Conservation (phyloP, 2,797 vertebrate genomes). For the Tiaroga cobitis region DNA sequence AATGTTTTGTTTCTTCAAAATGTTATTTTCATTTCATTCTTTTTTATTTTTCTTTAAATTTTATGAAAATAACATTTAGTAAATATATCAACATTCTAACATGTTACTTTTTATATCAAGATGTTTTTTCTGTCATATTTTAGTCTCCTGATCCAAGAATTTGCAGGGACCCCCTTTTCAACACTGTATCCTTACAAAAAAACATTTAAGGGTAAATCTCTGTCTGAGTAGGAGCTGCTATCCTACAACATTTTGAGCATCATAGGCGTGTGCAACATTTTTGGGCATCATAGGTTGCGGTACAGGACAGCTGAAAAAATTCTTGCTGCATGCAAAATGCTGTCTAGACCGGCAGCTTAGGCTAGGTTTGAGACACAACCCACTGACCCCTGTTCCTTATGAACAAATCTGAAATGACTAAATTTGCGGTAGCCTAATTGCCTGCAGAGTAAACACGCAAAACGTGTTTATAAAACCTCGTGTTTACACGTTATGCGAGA, state of each 20-base stretch:
- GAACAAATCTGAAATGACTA: background rate
- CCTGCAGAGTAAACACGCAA: background rate
- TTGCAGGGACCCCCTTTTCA: background rate
- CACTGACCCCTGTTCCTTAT: constrained; percentile 2
- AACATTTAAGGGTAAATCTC: background rate
- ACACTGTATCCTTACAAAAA: background rate
- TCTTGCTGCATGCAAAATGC: background rate
- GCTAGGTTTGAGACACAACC: background rate
- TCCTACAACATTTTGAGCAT: background rate
- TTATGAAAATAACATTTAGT: background rate
- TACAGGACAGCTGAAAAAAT: background rate
- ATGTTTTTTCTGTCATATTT: background rate
- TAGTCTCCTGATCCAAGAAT: background rate
- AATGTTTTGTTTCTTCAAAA: background rate
- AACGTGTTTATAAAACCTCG: background rate
- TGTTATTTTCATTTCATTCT: background rate
- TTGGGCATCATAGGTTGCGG: background rate
- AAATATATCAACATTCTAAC: background rate
- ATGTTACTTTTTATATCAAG: background rate
- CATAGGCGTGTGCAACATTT: constrained; percentile 13
- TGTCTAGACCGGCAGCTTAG: constrained; percentile 24
- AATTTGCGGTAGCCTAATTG: background rate
- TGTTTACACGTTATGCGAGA: background rate
- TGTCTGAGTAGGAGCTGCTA: background rate
- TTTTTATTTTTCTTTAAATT: background rate